Conservation (phyloP, 2,113 vertebrate species). For the Ciconia stormi region DNA sequence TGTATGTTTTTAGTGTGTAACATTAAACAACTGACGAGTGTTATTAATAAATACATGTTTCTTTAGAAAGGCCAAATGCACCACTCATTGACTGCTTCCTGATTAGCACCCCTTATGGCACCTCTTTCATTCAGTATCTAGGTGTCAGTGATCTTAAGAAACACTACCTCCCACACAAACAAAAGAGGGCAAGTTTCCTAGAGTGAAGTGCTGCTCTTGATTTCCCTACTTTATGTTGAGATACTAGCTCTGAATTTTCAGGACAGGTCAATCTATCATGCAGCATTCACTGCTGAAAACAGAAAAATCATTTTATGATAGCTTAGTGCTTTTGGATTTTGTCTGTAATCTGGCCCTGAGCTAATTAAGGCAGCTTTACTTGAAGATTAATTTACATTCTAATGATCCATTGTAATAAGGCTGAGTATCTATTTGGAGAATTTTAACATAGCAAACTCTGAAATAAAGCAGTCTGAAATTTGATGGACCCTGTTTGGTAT, state of each 20-base stretch:
- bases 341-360: not conserved
- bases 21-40: not conserved
- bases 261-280: not conserved
- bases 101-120: not conserved
- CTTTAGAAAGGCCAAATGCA: not conserved
- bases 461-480: not conserved
- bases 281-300: not conserved
- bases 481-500: not conserved
- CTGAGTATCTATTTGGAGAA: not conserved
- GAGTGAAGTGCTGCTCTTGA: not conserved
- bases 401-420: not conserved
- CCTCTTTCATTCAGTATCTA: not conserved
- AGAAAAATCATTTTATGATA: not conserved
- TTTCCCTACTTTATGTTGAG: not conserved
- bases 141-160: not conserved
- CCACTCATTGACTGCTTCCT: not conserved
- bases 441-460: not conserved
- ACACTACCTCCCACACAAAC: not conserved
- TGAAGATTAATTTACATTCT: slow-evolving; percentile 5
- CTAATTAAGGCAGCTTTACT: slow-evolving; percentile 5
- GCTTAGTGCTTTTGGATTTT: not conserved
- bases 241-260: not conserved
- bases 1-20: not conserved
- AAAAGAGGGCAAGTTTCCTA: not conserved
- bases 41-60: not conserved